These are phyloP conservation scores for Nansenia antarctica DNA, from an alignment of 2,113 vertebrate species.

Conservation along the genomic window DNA sequence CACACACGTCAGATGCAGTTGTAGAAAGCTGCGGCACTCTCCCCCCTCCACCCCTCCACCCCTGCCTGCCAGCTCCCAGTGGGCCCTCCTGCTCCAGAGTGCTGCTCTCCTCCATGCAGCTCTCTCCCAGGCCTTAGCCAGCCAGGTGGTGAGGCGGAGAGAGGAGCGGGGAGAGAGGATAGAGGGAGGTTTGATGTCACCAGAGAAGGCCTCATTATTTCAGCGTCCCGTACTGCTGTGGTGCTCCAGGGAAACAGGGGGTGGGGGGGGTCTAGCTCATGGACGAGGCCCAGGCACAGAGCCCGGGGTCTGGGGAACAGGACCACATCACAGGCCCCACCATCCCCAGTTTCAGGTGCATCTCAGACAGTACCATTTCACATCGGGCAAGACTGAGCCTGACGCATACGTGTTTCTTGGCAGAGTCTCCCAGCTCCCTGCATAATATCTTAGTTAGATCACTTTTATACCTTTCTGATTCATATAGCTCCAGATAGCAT, in stretches of 20 bases:
- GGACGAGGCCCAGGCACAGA: background rate
- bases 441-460: background rate
- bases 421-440: background rate
- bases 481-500: background rate
- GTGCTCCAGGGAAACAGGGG: background rate
- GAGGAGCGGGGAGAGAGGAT: background rate
- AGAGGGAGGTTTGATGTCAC: background rate
- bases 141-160: background rate
- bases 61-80: too few species aligned
- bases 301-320: background rate
- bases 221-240: background rate
- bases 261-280: background rate
- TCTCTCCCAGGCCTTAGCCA: too few species aligned
- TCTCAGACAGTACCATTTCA: background rate
- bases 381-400: background rate
- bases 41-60: too few species aligned
- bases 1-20: too few species aligned
- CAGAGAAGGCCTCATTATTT: background rate
- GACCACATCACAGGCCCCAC: background rate
- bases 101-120: too few species aligned
- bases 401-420: background rate
- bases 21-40: too few species aligned
- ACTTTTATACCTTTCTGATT: background rate
- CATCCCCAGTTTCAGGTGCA: background rate
- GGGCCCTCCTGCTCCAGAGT: too few species aligned